phyloP scores from a whole-genome alignment of 2,113 vertebrate genomes.

The Narcine bancroftii region DNA sequence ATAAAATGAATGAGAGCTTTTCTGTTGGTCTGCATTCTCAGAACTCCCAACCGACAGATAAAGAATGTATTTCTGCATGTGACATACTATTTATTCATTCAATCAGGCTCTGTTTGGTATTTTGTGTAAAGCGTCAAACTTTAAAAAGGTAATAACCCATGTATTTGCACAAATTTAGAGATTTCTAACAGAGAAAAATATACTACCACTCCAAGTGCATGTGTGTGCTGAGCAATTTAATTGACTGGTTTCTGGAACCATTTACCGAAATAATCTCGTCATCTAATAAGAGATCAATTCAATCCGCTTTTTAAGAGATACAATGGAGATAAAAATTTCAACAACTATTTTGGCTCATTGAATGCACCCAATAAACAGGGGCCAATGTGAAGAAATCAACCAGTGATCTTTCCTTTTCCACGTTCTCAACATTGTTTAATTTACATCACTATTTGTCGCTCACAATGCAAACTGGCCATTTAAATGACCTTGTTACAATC shows the following conservation, averaged over 20 bases:
- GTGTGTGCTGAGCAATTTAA: neutral
- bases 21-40: neutral
- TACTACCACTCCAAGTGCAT: neutral
- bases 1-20: neutral
- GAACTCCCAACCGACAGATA: neutral
- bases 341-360: neutral
- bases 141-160: neutral
- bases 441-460: neutral
- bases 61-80: neutral
- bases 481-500: neutral
- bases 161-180: neutral
- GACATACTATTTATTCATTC: neutral
- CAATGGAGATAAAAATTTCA: neutral
- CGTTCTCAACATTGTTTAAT: neutral
- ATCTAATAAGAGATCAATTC: neutral
- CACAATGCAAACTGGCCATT: neutral
- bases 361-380: neutral
- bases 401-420: neutral
- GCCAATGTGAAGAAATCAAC: neutral
- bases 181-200: neutral
- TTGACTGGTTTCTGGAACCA: neutral
- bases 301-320: neutral
- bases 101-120: neutral
- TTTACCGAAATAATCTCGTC: too few species aligned
- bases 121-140: neutral